Evolutionary conservation across 2,113 vertebrate genomes (phyloP).

Genomic region (Muntiacus reevesi): DNA sequence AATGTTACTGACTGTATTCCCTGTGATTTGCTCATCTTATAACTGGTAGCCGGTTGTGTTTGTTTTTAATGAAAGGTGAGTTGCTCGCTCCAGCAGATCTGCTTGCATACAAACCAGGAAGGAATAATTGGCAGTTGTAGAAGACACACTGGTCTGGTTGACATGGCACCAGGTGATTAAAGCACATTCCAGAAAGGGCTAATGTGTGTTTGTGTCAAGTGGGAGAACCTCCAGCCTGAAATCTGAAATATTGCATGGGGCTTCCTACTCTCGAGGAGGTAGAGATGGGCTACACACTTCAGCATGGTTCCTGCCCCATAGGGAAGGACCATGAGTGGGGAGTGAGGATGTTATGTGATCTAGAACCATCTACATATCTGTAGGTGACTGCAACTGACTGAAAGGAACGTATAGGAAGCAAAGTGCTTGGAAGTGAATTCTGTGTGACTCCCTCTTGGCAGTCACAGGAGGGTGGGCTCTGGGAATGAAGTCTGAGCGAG

Average conservation of each 20-base stretch:
- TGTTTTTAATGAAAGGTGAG: background rate
- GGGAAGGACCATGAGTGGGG: background rate
- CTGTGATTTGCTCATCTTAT: background rate
- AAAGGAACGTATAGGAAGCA: background rate
- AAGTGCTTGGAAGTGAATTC: background rate
- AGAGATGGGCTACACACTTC: background rate
- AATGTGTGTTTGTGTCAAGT: background rate
- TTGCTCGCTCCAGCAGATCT: background rate
- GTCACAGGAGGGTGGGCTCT: background rate
- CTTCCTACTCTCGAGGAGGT: background rate
- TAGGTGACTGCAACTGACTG: background rate
- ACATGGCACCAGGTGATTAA: background rate
- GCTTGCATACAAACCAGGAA: background rate
- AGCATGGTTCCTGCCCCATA: fast-evolving
- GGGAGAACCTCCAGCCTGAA: background rate
- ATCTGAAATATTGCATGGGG: fast-evolving
- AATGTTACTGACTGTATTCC: background rate
- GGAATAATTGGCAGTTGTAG: background rate
- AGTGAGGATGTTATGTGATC: background rate
- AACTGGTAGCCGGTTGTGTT: background rate
- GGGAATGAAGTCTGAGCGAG: background rate
- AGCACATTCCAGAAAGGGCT: background rate
- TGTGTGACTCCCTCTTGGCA: background rate
- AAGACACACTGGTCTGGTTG: background rate
- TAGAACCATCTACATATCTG: background rate